Percentiles rank a stretch among this genome's conserved stretches.
These are phyloP conservation scores for Sphenodon punctatus DNA, from an alignment of 2,797 vertebrate species.

Conservation along the genomic window DNA sequence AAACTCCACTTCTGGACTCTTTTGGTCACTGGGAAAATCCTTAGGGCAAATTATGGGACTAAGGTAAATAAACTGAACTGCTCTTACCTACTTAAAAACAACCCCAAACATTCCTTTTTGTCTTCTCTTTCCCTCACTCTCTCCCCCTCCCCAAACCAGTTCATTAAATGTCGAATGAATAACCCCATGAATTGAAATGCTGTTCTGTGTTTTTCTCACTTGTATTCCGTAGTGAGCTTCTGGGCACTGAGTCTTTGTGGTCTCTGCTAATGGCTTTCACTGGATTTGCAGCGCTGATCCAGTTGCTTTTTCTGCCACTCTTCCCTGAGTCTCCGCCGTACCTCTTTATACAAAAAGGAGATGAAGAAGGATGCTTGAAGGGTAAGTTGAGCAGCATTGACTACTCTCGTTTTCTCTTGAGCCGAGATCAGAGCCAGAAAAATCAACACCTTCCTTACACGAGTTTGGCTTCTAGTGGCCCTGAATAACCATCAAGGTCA, in stretches of 20 bases:
- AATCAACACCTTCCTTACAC: too few species aligned
- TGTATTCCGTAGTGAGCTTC: slow-evolving; percentile 77
- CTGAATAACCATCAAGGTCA: too few species aligned
- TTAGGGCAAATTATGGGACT: slow-evolving; percentile 77
- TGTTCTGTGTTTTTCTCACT: too few species aligned
- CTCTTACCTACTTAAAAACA: neutral
- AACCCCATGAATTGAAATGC: too few species aligned
- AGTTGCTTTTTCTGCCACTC: slow-evolving; percentile 84
- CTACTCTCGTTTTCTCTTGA: too few species aligned
- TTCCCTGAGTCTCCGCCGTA: slow-evolving; percentile 88
- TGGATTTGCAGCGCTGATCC: slow-evolving; percentile 81
- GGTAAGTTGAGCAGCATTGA: slow-evolving; percentile 61
- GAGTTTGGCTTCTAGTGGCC: too few species aligned
- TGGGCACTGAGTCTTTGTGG: slow-evolving; percentile 82
- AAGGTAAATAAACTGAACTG: slow-evolving; percentile 65
- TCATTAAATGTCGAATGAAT: too few species aligned
- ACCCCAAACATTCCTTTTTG: neutral
- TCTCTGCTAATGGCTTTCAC: slow-evolving; percentile 85
- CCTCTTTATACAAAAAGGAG: slow-evolving; percentile 83
- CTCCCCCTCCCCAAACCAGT: neutral
- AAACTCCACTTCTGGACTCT: slow-evolving; percentile 64
- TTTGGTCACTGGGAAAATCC: slow-evolving; percentile 74
- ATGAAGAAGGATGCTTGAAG: slow-evolving; percentile 80
- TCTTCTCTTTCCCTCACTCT: neutral
- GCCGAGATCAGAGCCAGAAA: too few species aligned